These are phyloP conservation scores for Potamarius usumacintae DNA, from an alignment of 2,113 vertebrate species.

Conservation along the genomic window DNA sequence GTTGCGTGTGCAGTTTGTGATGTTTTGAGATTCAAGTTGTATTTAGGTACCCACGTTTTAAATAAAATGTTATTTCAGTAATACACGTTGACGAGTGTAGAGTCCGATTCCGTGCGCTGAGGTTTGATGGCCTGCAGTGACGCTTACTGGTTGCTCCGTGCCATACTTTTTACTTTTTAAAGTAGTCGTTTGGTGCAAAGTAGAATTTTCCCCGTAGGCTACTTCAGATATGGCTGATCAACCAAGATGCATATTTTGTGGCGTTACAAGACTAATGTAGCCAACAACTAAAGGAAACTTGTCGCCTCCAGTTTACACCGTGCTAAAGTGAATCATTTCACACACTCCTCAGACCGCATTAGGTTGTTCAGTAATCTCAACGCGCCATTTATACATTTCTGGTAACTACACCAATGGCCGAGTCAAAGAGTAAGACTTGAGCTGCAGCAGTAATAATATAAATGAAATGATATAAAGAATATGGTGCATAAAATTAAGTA, in stretches of 20 bases:
- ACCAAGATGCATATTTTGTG: not conserved
- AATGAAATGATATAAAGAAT: not conserved
- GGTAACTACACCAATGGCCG: not conserved
- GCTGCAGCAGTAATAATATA: not conserved
- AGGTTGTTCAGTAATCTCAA: not conserved
- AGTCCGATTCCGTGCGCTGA: not conserved
- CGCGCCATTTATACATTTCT: not conserved
- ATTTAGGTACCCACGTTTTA: not conserved
- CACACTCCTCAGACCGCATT: not conserved
- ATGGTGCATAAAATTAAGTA: not conserved
- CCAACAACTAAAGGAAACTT: not conserved
- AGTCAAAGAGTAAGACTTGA: not conserved
- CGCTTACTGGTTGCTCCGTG: not conserved
- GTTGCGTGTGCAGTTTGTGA: not conserved
- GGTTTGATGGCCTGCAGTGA: not conserved
- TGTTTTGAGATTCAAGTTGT: not conserved
- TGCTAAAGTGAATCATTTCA: not conserved
- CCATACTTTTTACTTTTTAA: not conserved
- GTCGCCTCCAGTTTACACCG: not conserved
- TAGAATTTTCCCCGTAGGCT: not conserved
- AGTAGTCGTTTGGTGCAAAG: not conserved
- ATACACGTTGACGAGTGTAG: not conserved
- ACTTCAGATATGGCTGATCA: not conserved
- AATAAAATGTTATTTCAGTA: not conserved
- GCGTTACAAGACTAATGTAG: not conserved